Base-by-base conservation (phyloP, 92 coral and sea anemone genomes). In the Virgularia gustaviana region DNA sequence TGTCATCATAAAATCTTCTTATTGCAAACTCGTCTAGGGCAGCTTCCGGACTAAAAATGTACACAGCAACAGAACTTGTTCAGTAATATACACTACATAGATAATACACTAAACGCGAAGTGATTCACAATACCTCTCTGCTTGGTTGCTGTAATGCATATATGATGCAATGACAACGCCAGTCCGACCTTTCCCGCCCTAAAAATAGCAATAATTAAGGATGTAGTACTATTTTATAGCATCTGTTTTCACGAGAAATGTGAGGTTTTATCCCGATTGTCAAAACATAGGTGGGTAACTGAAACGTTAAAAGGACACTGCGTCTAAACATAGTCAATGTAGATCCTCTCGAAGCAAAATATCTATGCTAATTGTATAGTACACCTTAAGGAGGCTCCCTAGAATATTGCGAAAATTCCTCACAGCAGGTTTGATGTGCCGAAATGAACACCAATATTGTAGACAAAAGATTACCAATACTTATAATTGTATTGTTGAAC, bases 171-270 rank as follows among this genome's bases (percentile, higher is more conserved):
- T 85, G 36, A 92, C 98, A n/a, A 92, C 98, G 15, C 98, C 98
- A 10, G 98, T 92, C 57, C 98, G 80, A 6, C 98, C 98, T 80
- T 92, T 92, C 0, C 98, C 98, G 6, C 98, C 98, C 98, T 92
- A 74, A n/a, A 18, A 68, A 31, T 53, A n/a, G 18, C 57, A 0
- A 54, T 11, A 15, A n/a, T 36, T 11, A 4, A 12, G 10, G 28
- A 1, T 22, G 15, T 2, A 67, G 9, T 2, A 4, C n/a, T 2
- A 2, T 47, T 2, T 2, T n/a, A n/a, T n/a, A n/a, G n/a, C n/a
- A n/a, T n/a, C n/a, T n/a, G n/a, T n/a, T n/a, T n/a, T n/a, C n/a
- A 11, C n/a, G 0, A 19, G 63, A 25, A 10, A 57, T 27, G 63
- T 10, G 0, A 16, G 31, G 30, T 31, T 2, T 10, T 56, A 56